phyloP scores from a whole-genome alignment of 2,113 vertebrate genomes.

The Psettodes erumei region DNA sequence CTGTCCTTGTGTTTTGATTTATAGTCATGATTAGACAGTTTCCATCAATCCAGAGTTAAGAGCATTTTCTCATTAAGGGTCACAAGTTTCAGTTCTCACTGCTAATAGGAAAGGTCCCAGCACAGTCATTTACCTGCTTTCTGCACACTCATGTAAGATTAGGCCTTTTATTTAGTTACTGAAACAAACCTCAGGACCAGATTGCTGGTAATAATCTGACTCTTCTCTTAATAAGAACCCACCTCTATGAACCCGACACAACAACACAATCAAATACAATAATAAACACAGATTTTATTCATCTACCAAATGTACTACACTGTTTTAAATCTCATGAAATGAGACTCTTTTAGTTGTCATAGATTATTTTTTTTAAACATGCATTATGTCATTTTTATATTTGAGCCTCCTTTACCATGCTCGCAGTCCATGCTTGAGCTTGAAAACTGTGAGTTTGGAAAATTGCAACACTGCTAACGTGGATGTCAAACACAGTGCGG shows the following conservation, averaged over 20 bases:
- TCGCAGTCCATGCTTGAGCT: no score
- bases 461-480: no score
- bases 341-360: no score
- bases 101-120: constrained; percentile 44
- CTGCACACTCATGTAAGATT: constrained; percentile 17
- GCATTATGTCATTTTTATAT: background rate
- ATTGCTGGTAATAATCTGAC: constrained; percentile 12
- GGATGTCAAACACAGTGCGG: no score
- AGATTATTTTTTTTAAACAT: background rate
- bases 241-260: background rate
- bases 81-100: constrained; percentile 31
- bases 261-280: background rate
- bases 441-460: no score
- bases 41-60: constrained; percentile 46
- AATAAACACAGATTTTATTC: background rate
- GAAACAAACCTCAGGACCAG: constrained; percentile 13
- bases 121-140: constrained; percentile 42
- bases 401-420: background rate
- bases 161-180: constrained; percentile 40
- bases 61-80: constrained; percentile 55
- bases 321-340: background rate
- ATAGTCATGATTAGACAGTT: constrained; percentile 43
- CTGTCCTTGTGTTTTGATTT: constrained; percentile 50
- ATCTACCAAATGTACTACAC: background rate
- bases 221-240: constrained; percentile 18